Evolutionary conservation across 2,113 vertebrate genomes (phyloP).

Genomic region (Lepus americanus): DNA sequence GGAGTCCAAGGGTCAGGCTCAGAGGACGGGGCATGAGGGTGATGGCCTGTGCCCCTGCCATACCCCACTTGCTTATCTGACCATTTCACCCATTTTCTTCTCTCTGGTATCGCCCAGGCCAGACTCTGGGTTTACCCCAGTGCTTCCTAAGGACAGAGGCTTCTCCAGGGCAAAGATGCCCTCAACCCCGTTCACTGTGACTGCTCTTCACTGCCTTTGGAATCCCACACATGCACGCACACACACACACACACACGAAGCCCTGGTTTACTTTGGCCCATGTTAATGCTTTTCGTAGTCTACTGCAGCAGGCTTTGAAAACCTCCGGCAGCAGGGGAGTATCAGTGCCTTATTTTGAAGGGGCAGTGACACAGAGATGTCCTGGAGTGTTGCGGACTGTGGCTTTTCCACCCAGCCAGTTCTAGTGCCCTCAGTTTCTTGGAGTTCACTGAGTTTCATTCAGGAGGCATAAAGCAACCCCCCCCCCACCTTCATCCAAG

Average conservation of each 20-base stretch:
- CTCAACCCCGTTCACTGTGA: fast-evolving
- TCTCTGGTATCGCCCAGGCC: background rate
- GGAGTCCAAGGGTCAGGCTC: slow-evolving; percentile 14
- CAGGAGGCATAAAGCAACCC: background rate
- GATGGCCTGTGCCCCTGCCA: background rate
- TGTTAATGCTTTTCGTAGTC: slow-evolving; percentile 21
- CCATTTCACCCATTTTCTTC: background rate
- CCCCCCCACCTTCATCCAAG: background rate
- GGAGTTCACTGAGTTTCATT: background rate
- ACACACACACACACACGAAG: background rate
- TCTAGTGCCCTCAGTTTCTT: background rate
- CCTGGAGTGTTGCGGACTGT: background rate
- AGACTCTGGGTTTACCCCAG: fast-evolving
- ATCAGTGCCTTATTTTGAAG: background rate
- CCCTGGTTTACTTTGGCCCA: background rate
- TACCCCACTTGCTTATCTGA: background rate
- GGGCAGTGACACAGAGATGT: background rate
- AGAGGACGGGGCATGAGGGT: background rate
- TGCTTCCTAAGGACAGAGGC: background rate
- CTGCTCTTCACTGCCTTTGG: background rate
- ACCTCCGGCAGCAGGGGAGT: slow-evolving; percentile 1
- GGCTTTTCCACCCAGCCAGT: background rate
- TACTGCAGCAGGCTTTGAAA: slow-evolving; percentile 43
- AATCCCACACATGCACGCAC: no score
- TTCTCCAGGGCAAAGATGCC: fast-evolving